Conservation (phyloP, 2,888 invertebrate genomes). For the Latrodectus elegans region DNA sequence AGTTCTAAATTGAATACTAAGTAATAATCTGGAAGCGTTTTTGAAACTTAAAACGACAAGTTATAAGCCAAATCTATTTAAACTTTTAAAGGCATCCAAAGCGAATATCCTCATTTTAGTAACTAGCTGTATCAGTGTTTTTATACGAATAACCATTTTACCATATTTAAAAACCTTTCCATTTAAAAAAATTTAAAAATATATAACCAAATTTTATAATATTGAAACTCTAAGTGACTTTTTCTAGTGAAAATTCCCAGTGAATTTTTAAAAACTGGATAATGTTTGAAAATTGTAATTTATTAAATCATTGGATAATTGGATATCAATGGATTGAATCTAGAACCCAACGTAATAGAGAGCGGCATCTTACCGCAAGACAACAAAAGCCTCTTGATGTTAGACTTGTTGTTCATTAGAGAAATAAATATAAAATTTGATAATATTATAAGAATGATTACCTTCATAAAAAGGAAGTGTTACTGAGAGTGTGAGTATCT, state of each 20-base stretch:
- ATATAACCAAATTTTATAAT: neutral
- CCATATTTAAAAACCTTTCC: neutral
- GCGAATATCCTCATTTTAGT: neutral
- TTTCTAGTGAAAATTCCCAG: neutral
- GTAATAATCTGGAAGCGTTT: neutral
- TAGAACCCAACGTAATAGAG: too few species aligned
- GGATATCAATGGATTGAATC: too few species aligned
- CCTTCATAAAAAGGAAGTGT: too few species aligned
- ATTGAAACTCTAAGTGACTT: neutral
- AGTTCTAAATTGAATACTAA: neutral
- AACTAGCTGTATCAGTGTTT: neutral
- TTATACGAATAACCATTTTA: neutral
- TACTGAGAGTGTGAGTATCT: too few species aligned
- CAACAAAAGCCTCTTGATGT: too few species aligned
- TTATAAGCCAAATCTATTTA: neutral
- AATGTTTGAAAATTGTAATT: neutral
- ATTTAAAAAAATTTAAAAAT: neutral
- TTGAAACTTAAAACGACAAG: neutral
- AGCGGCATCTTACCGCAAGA: too few species aligned
- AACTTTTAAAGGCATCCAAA: neutral
- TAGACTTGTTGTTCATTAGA: too few species aligned
- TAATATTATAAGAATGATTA: too few species aligned
- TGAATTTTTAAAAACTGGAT: neutral
- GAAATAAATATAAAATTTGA: too few species aligned
- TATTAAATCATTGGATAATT: neutral